These are phyloP conservation scores for Dendroctonus ponderosae DNA, from an alignment of 1,140 invertebrate species.

Conservation along the genomic window DNA sequence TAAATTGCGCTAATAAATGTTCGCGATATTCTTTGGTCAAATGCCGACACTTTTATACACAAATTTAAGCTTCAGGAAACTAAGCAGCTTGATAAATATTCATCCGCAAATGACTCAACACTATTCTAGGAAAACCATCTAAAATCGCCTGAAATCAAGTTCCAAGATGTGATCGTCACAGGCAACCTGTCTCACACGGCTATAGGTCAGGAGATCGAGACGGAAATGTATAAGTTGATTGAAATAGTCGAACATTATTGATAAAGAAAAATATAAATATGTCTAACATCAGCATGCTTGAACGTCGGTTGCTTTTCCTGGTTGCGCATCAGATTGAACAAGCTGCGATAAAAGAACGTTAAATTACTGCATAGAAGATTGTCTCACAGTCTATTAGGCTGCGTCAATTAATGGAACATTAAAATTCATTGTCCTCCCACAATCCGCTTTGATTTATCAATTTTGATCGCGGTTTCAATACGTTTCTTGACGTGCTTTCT, in stretches of 20 bases:
- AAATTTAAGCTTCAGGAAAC: no score
- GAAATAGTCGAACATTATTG: background rate
- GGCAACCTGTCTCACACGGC: background rate
- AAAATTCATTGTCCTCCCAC: constrained; percentile 25
- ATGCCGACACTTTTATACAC: no score
- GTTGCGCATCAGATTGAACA: background rate
- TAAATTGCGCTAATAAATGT: no score
- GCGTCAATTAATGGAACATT: constrained; percentile 22
- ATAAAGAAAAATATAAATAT: no score
- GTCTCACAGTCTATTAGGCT: constrained; percentile 1
- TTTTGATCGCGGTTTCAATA: constrained; percentile 23
- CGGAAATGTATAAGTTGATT: background rate
- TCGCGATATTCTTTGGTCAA: no score
- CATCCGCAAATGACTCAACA: constrained; percentile 7
- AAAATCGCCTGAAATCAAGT: constrained; percentile 14
- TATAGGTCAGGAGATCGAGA: constrained; percentile 9
- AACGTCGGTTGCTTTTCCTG: background rate
- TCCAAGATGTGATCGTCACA: background rate
- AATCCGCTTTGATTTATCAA: constrained; percentile 23
- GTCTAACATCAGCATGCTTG: no score
- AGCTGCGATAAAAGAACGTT: no score
- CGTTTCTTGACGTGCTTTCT: constrained; percentile 22
- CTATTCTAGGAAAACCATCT: constrained; percentile 13
- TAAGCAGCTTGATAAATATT: no score
- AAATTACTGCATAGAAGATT: background rate